A percentile compares a stretch with the other conserved stretches of the same genome.
phyloP scores from a whole-genome alignment of 2,113 vertebrate species.

The Rhea americana region DNA sequence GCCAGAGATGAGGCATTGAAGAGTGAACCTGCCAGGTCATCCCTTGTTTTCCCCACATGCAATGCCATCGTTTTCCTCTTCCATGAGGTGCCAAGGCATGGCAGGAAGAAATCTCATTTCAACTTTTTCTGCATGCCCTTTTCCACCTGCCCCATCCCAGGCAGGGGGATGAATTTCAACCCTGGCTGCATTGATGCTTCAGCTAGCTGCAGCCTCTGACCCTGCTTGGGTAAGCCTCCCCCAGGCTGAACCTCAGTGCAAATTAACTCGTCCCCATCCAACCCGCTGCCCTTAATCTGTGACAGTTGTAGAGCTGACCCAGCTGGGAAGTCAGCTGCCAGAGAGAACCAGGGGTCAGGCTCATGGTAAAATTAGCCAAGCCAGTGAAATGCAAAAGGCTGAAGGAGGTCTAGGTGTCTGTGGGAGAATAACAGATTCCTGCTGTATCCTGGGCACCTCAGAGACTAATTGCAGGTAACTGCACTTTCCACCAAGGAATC shows the following conservation, averaged over 20 bases:
- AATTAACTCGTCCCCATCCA: no score
- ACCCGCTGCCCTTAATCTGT: no score
- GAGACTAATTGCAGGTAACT: not conserved
- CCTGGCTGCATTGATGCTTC: not conserved
- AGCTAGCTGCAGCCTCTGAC: not conserved
- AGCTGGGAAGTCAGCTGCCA: no score
- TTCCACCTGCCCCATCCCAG: not conserved
- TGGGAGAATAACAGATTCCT: not conserved
- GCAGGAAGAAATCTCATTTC: not conserved
- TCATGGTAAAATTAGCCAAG: not conserved
- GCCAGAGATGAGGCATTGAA: no score
- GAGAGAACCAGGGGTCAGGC: no score
- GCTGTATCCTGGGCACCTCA: not conserved
- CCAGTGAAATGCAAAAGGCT: not conserved
- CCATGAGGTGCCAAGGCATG: not conserved
- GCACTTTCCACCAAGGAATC: accelerated
- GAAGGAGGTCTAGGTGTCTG: not conserved
- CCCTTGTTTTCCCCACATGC: accelerated
- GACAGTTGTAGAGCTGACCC: no score
- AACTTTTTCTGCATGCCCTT: not conserved
- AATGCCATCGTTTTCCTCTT: not conserved
- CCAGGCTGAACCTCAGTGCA: no score
- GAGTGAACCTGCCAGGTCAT: not conserved
- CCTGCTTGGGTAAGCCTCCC: no score
- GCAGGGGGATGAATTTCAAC: not conserved